Percentiles rank a stretch among this genome's conserved stretches.
These are phyloP conservation scores for Apteryx mantelli DNA, from an alignment of 2,113 vertebrate genomes.

Conservation along the genomic window DNA sequence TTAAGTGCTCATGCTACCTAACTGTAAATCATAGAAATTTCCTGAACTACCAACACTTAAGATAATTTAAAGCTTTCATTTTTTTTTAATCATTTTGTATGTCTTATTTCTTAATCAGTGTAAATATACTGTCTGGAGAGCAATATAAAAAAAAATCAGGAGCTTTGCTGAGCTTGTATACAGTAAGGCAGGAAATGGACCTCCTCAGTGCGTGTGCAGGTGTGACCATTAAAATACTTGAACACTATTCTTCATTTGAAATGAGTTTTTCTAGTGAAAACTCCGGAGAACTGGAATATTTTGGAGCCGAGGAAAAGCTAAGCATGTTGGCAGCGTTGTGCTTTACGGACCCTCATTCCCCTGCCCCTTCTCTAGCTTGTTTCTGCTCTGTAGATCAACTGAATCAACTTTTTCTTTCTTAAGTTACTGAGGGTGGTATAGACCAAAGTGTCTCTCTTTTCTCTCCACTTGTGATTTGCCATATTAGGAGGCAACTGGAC, in stretches of 20 bases:
- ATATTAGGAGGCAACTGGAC: not conserved
- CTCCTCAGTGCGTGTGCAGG: not conserved
- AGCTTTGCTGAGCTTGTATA: constrained; percentile 14
- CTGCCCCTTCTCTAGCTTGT: not conserved
- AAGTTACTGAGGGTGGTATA: not conserved
- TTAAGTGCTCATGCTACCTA: constrained; percentile 1
- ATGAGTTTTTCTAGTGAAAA: not conserved
- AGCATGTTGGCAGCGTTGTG: not conserved
- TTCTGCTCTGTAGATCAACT: not conserved
- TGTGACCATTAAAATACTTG: constrained; percentile 42
- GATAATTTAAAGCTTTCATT: not conserved
- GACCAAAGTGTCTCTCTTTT: not conserved
- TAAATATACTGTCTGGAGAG: constrained; percentile 8
- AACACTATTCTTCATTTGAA: constrained; percentile 13
- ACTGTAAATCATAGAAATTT: not conserved
- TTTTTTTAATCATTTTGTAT: not conserved
- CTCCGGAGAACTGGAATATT: not conserved
- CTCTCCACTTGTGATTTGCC: not conserved
- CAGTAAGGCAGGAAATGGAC: constrained; percentile 36
- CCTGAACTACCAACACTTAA: not conserved
- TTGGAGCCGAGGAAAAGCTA: not conserved
- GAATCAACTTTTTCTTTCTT: not conserved
- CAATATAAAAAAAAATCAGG: not conserved
- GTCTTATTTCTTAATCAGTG: not conserved
- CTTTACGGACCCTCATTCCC: not conserved